Evolutionary conservation across 2,113 vertebrate genomes (phyloP).

Genomic region (Xiphophorus maculatus): DNA sequence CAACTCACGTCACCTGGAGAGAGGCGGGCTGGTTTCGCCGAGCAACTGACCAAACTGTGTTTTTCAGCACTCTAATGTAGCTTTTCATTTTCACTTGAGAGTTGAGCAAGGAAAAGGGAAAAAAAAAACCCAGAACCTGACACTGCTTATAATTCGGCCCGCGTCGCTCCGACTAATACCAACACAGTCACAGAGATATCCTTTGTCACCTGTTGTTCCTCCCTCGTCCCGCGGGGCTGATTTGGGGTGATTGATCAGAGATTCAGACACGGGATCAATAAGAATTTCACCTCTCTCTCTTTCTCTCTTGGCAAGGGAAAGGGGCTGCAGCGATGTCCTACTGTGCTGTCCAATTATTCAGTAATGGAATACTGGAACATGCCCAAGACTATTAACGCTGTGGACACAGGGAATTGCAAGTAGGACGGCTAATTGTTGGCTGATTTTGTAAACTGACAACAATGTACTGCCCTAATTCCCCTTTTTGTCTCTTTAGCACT

Average conservation of each 20-base stretch:
- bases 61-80: background rate
- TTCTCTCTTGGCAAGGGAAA: constrained; percentile 70
- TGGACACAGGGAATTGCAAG: constrained; percentile 56
- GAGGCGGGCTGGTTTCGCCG: constrained; percentile 20
- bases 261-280: constrained; percentile 77
- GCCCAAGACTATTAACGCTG: constrained; percentile 73
- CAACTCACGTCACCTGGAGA: constrained; percentile 66
- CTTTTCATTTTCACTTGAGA: constrained; percentile 22
- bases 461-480: constrained; percentile 49
- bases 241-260: constrained; percentile 78
- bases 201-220: constrained; percentile 67
- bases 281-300: constrained; percentile 70
- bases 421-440: constrained; percentile 70
- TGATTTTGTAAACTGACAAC: constrained; percentile 65
- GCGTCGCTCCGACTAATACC: constrained; percentile 61
- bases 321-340: constrained; percentile 62
- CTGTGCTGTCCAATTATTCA: constrained; percentile 77
- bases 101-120: background rate
- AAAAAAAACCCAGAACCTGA: background rate
- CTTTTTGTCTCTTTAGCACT: constrained; percentile 2
- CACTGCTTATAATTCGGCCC: constrained; percentile 44
- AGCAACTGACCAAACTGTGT: constrained; percentile 13
- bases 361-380: constrained; percentile 74
- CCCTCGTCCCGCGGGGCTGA: constrained; percentile 65
- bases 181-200: constrained; percentile 70